Evolutionary conservation across 2,888 invertebrate species (phyloP).

Genomic region (Copidosoma aretas): DNA sequence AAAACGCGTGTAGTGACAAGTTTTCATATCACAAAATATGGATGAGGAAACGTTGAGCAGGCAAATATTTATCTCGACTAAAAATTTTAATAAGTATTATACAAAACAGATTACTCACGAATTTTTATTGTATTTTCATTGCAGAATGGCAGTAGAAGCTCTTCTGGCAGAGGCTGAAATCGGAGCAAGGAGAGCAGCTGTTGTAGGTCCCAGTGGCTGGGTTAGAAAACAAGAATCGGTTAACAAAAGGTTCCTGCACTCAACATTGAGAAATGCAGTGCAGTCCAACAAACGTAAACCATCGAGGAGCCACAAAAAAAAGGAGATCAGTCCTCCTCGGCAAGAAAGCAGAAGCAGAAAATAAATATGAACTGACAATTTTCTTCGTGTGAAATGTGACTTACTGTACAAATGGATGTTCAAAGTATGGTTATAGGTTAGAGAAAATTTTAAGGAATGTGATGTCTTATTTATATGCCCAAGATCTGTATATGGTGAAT

Average conservation of each 20-base stretch:
- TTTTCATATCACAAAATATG: no score
- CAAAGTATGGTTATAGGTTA: no score
- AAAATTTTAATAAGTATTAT: background rate
- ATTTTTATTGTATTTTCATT: conserved; percentile 1
- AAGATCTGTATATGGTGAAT: no score
- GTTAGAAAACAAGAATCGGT: conserved; percentile 58
- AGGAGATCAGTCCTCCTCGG: conserved; percentile 12
- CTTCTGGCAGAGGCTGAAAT: conserved; percentile 58
- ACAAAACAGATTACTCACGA: background rate
- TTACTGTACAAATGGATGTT: no score
- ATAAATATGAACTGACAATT: no score
- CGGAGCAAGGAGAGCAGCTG: conserved; percentile 57
- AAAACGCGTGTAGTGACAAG: no score
- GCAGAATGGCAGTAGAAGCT: conserved; percentile 58
- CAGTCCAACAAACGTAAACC: conserved; percentile 50
- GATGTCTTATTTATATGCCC: no score
- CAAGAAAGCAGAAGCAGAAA: no score
- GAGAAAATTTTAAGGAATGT: no score
- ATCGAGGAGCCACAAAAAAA: conserved; percentile 17
- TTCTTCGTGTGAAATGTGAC: no score
- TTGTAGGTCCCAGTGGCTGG: conserved; percentile 61
- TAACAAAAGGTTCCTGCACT: conserved; percentile 59
- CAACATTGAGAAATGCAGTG: conserved; percentile 57
- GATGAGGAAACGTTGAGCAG: conserved; percentile 56
- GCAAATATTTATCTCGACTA: conserved; percentile 37